Conservation (phyloP, 2,113 vertebrate species). For the Nannospalax galili region DNA sequence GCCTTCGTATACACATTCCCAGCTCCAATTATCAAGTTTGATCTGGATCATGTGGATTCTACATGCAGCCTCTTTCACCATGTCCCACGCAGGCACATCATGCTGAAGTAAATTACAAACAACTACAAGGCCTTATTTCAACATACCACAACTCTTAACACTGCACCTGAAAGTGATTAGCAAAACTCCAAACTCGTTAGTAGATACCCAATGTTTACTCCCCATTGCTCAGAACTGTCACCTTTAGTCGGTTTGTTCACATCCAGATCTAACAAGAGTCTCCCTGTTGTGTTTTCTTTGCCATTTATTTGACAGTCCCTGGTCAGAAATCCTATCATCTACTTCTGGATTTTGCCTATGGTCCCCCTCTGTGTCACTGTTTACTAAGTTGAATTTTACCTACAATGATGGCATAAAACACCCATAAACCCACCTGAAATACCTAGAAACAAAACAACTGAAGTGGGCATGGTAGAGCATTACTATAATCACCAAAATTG, state of each 20-base stretch:
- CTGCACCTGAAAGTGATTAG: too few species aligned
- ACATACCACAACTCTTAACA: not conserved
- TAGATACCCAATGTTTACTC: not conserved
- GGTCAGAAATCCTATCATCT: not conserved
- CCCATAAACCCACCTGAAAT: not conserved
- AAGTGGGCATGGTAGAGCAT: too few species aligned
- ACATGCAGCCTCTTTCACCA: not conserved
- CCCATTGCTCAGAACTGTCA: not conserved
- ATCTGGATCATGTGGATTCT: not conserved
- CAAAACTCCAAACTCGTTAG: not conserved
- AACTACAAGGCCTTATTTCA: not conserved
- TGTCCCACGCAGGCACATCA: not conserved
- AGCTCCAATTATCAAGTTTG: not conserved
- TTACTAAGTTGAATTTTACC: not conserved
- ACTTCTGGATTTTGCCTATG: not conserved
- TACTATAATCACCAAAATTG: not conserved
- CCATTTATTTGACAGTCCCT: not conserved
- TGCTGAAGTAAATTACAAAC: not conserved
- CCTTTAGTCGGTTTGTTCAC: not conserved
- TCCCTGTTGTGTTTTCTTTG: not conserved
- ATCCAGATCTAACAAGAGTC: not conserved
- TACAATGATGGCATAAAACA: not conserved
- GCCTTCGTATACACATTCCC: not conserved
- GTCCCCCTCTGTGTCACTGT: not conserved
- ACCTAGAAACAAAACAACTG: not conserved